Evolutionary conservation across 2,113 vertebrate species (phyloP).

Genomic region (Entelurus aequoreus): DNA sequence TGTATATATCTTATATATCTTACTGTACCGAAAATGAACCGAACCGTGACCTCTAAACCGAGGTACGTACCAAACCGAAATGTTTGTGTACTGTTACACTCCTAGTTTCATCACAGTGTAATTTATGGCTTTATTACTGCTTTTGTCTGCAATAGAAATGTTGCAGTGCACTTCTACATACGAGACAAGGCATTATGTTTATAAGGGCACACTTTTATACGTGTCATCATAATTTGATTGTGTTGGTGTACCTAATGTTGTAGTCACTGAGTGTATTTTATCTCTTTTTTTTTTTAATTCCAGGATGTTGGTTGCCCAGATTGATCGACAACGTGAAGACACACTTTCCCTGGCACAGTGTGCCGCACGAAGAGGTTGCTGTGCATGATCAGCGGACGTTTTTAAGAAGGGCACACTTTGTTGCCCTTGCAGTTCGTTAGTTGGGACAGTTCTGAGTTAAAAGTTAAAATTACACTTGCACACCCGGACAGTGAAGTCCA

Average conservation of each 20-base stretch:
- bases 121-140: no score
- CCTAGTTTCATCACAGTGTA: no score
- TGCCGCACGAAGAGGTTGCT: slow-evolving; percentile 62
- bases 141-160: no score
- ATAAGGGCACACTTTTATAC: no score
- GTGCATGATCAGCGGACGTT: slow-evolving; percentile 30
- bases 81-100: no score
- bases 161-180: no score
- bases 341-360: slow-evolving; percentile 62
- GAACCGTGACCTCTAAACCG: no score
- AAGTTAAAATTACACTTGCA: neutral
- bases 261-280: neutral
- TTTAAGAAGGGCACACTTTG: neutral
- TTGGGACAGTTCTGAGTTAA: neutral
- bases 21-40: no score
- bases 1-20: no score
- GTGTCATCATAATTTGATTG: neutral
- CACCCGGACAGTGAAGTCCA: neutral
- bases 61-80: no score
- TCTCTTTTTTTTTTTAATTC: slow-evolving; percentile 9
- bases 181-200: no score
- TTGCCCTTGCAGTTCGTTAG: neutral
- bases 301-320: slow-evolving; percentile 71
- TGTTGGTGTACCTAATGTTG: neutral
- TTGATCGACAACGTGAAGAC: slow-evolving; percentile 68